Conservation (phyloP, 92 coral and sea anemone species). For the Palythoa heliodiscus region DNA sequence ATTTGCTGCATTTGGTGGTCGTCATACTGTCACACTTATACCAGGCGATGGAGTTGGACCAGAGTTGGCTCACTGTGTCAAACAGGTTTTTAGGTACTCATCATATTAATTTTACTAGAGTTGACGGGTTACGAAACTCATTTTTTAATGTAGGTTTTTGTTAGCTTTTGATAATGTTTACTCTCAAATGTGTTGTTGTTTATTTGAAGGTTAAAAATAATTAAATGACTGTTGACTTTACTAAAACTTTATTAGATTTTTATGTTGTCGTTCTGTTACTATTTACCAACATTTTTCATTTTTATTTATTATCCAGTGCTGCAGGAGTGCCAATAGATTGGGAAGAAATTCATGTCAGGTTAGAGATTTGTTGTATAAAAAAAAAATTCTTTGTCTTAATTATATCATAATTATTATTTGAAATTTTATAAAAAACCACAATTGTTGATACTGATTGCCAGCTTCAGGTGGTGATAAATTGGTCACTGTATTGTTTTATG, state of each 20-base stretch:
- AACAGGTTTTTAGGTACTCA: constrained; percentile 81
- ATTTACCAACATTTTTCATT: not conserved
- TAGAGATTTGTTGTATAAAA: not conserved
- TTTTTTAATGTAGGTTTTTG: too few relatives aligned
- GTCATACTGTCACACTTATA: constrained; percentile 88
- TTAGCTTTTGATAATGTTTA: too few relatives aligned
- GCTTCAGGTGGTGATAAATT: too few relatives aligned
- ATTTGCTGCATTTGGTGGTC: constrained; percentile 71
- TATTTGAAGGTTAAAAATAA: too few relatives aligned
- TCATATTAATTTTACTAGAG: too few relatives aligned
- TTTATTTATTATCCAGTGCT: constrained; percentile 51
- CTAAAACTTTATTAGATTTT: too few relatives aligned
- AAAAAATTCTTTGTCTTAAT: not conserved
- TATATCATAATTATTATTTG: not conserved
- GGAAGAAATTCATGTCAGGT: constrained; percentile 99
- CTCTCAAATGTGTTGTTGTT: too few relatives aligned
- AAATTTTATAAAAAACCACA: not conserved
- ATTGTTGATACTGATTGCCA: too few relatives aligned
- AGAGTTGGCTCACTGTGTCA: constrained; percentile 90
- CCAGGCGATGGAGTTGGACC: constrained; percentile 99
- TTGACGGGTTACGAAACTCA: too few relatives aligned
- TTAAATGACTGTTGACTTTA: too few relatives aligned
- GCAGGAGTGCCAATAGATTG: constrained; percentile 98
- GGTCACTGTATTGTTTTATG: too few relatives aligned
- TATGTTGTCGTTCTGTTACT: not conserved